Conservation (phyloP, 1,140 invertebrate genomes). For the Drosophila bocki region DNA sequence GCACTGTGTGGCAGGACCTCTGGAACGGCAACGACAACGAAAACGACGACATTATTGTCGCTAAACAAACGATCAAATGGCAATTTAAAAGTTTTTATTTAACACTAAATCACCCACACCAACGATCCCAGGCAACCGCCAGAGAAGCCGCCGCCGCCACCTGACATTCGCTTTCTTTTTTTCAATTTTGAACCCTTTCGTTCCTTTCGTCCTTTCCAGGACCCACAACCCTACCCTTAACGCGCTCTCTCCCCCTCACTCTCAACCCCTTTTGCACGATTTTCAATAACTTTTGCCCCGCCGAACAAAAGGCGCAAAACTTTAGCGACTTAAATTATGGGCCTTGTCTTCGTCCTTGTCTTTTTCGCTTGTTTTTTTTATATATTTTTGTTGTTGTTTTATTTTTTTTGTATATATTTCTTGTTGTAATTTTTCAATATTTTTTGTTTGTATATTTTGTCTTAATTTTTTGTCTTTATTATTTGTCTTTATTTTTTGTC, state of each 20-base stretch:
- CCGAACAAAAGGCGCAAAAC: slow-evolving; percentile 80
- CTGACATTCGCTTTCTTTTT: slow-evolving; percentile 81
- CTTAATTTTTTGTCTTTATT: slow-evolving; percentile 13
- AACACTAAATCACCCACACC: slow-evolving; percentile 84
- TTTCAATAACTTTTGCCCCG: slow-evolving; percentile 77
- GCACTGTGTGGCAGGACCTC: slow-evolving; percentile 13
- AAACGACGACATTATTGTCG: slow-evolving; percentile 82
- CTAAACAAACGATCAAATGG: slow-evolving; percentile 85
- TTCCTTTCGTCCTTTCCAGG: slow-evolving; percentile 58
- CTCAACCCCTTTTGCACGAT: slow-evolving; percentile 53
- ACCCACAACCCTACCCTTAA: slow-evolving; percentile 42
- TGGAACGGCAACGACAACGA: slow-evolving; percentile 36
- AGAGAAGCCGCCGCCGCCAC: slow-evolving; percentile 38
- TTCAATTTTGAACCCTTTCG: slow-evolving; percentile 81
- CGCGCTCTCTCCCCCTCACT: too few relatives aligned
- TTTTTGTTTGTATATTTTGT: too few relatives aligned
- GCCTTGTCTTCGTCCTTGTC: slow-evolving; percentile 54
- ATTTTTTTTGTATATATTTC: slow-evolving; percentile 14
- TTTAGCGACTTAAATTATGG: slow-evolving; percentile 83
- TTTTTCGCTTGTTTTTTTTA: slow-evolving; percentile 25
- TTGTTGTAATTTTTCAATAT: too few relatives aligned
- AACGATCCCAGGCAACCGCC: slow-evolving; percentile 41
- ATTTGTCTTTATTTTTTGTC: not conserved
- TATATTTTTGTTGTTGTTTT: too few relatives aligned
- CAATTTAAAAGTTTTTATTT: slow-evolving; percentile 85